Evolutionary conservation across 2,888 invertebrate genomes (phyloP).

Genomic region (Magallana nippona): DNA sequence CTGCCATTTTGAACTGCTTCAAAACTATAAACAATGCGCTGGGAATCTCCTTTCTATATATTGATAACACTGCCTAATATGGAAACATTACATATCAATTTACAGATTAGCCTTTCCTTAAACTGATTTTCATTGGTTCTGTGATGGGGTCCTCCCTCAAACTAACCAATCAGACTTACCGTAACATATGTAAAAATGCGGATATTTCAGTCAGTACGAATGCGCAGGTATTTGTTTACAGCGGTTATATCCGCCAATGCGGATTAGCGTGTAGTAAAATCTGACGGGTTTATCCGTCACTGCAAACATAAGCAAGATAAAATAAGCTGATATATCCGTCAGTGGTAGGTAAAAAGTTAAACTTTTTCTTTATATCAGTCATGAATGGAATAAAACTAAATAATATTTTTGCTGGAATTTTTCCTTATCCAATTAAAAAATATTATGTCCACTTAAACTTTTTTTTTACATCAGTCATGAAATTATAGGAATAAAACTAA

Average conservation of each 20-base stretch:
- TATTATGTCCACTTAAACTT: no score
- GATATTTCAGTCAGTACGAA: slow-evolving; percentile 9
- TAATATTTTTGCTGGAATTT: no score
- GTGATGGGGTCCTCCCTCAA: not conserved
- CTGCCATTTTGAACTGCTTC: not conserved
- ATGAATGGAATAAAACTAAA: no score
- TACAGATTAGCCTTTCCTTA: not conserved
- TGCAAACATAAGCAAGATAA: slow-evolving; percentile 5
- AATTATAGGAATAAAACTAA: no score
- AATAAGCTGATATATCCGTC: slow-evolving; percentile 13
- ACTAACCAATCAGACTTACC: slow-evolving; percentile 19
- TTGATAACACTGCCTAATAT: slow-evolving; percentile 5
- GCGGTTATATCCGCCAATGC: slow-evolving; percentile 20
- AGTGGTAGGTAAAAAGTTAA: not conserved
- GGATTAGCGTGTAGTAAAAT: slow-evolving; percentile 12
- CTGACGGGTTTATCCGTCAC: slow-evolving; percentile 6
- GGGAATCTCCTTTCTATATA: slow-evolving; percentile 22
- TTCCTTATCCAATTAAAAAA: no score
- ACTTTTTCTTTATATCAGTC: not conserved
- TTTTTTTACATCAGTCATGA: no score
- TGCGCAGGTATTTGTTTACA: slow-evolving; percentile 6
- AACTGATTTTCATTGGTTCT: slow-evolving; percentile 8
- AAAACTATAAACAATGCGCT: not conserved
- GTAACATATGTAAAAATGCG: slow-evolving; percentile 5
- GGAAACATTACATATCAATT: not conserved